Evolutionary conservation across 2,797 vertebrate species (phyloP).

Genomic region (Chloroceryle inda): DNA sequence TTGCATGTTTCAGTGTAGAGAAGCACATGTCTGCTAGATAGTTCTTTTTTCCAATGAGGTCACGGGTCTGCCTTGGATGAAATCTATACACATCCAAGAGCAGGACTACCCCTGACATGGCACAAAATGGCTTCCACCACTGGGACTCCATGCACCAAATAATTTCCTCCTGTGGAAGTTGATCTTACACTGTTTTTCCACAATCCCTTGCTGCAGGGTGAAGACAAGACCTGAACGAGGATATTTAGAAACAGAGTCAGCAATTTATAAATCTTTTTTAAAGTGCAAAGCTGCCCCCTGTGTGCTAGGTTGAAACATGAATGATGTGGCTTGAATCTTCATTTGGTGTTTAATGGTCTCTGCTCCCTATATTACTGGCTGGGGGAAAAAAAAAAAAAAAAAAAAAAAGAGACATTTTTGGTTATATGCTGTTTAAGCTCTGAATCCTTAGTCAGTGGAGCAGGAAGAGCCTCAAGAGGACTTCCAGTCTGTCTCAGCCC

Average conservation of each 20-base stretch:
- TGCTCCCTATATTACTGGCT: background rate
- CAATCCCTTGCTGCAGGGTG: background rate
- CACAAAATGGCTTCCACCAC: background rate
- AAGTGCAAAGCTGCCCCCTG: fast-evolving
- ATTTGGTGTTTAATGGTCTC: background rate
- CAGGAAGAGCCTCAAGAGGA: background rate
- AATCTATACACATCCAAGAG: background rate
- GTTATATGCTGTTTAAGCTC: fast-evolving
- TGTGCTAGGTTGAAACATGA: background rate
- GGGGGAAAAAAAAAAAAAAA: background rate
- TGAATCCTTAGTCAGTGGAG: background rate
- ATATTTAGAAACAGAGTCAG: background rate
- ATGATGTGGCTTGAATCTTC: background rate
- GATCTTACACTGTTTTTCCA: background rate
- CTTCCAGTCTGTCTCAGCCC: background rate
- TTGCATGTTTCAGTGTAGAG: background rate
- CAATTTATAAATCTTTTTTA: background rate
- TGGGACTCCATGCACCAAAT: background rate
- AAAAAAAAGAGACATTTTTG: background rate
- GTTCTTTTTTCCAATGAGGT: background rate
- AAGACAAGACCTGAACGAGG: background rate
- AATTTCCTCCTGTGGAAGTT: background rate
- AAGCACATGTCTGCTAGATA: background rate
- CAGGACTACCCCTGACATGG: background rate
- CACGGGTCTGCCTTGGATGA: background rate